Evolutionary conservation across 2,797 vertebrate genomes (phyloP).

Genomic region (Ataeniobius toweri): DNA sequence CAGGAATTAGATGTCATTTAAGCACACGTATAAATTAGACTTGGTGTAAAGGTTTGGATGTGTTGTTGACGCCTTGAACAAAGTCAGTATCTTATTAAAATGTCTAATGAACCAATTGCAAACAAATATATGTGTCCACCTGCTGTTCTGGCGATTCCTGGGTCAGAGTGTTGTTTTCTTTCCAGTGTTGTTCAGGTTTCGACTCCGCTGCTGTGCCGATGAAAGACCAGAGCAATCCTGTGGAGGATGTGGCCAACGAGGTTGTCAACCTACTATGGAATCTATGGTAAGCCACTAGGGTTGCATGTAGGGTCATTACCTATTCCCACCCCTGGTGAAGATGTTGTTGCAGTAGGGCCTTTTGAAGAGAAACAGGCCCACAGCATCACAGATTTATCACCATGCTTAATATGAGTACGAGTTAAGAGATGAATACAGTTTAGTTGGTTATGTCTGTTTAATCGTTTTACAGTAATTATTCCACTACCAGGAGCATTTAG

Average conservation of each 20-base stretch:
- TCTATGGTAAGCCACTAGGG: slow-evolving; percentile 85
- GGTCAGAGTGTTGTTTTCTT: slow-evolving; percentile 10
- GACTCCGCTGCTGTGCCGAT: slow-evolving; percentile 72
- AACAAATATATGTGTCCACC: background rate
- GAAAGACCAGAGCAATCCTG: slow-evolving; percentile 77
- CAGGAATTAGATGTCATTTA: slow-evolving; percentile 21
- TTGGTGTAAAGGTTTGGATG: background rate
- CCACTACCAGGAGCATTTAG: background rate
- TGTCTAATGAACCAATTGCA: background rate
- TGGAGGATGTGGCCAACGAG: slow-evolving; percentile 90
- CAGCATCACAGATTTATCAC: background rate
- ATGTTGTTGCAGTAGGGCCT: background rate
- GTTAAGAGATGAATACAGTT: background rate
- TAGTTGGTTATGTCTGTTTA: background rate
- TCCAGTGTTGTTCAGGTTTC: slow-evolving; percentile 87
- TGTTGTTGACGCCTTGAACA: background rate
- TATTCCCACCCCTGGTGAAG: background rate
- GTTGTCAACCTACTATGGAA: slow-evolving; percentile 96
- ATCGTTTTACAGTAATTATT: background rate
- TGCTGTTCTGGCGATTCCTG: slow-evolving; percentile 2
- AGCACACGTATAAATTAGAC: background rate
- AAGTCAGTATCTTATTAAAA: background rate
- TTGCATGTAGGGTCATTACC: background rate
- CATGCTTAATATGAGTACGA: background rate
- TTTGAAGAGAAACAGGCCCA: background rate